phyloP scores from a whole-genome alignment of 2,888 invertebrate genomes.

The Hemicrepidius hirtus region DNA sequence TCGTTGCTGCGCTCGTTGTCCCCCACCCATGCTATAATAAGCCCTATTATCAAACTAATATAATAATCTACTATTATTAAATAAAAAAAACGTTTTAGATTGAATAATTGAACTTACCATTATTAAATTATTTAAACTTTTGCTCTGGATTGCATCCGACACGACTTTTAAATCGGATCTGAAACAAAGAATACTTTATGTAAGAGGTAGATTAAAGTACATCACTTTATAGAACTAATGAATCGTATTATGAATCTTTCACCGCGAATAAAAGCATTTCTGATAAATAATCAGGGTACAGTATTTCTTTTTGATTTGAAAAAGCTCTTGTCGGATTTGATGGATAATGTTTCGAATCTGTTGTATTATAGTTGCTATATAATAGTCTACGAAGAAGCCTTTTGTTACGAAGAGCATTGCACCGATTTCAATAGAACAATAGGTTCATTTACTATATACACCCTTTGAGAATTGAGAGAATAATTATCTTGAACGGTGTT shows the following conservation, averaged over 20 bases:
- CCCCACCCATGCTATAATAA: no score
- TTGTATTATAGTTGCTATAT: no score
- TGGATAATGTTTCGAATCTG: conserved; percentile 12
- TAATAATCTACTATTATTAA: no score
- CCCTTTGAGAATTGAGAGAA: conserved; percentile 17
- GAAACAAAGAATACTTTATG: conserved; percentile 63
- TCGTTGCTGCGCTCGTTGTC: no score
- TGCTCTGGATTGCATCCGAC: conserved; percentile 72
- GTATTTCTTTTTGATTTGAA: conserved; percentile 12
- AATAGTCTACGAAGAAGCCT: background rate
- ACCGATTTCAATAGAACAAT: conserved; percentile 31
- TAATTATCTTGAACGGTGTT: conserved; percentile 24
- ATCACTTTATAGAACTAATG: conserved; percentile 5
- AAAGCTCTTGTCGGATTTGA: conserved; percentile 16
- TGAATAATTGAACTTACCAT: conserved; percentile 70
- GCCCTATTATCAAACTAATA: no score
- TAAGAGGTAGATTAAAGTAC: conserved; percentile 3
- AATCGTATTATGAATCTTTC: background rate
- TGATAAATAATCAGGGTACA: conserved; percentile 21
- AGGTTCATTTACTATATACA: conserved; percentile 12
- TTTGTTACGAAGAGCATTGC: conserved; percentile 12
- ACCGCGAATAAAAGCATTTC: conserved; percentile 7
- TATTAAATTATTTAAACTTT: conserved; percentile 73
- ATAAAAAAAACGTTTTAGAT: background rate
- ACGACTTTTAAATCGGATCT: conserved; percentile 72